These are phyloP conservation scores for Thinocorus orbignyianus DNA, from an alignment of 2,113 vertebrate genomes.

Conservation along the genomic window DNA sequence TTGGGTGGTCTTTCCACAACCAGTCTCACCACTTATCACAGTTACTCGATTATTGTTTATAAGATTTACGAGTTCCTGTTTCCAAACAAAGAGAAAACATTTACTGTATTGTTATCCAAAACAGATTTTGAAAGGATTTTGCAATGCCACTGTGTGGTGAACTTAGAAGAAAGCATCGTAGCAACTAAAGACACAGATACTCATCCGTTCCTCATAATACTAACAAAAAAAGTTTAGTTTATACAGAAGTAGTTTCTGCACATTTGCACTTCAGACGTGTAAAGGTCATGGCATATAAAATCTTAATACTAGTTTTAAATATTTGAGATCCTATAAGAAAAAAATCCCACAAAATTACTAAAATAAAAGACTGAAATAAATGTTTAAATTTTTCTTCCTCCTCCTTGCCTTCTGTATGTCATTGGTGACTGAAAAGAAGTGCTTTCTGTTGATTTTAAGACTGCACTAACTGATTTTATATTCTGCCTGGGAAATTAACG, in stretches of 20 bases:
- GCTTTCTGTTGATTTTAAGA: not conserved
- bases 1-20: conserved; percentile 97
- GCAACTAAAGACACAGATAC: not conserved
- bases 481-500: not conserved
- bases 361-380: not conserved
- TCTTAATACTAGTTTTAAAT: not conserved
- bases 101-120: accelerated
- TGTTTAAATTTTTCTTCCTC: not conserved
- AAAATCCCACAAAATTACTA: not conserved
- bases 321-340: not conserved
- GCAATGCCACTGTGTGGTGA: not conserved
- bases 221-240: not conserved
- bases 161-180: not conserved
- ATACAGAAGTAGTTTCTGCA: not conserved
- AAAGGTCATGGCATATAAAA: not conserved
- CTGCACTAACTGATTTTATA: not conserved
- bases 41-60: conserved; percentile 85
- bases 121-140: accelerated
- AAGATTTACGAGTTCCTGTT: conserved; percentile 86
- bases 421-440: not conserved
- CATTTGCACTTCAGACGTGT: not conserved
- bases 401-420: not conserved
- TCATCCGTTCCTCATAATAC: accelerated
- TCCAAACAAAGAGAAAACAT: not conserved
- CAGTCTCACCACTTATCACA: conserved; percentile 96